phyloP scores from a whole-genome alignment of 2,113 vertebrate genomes.

The Ammodytes dubius region DNA sequence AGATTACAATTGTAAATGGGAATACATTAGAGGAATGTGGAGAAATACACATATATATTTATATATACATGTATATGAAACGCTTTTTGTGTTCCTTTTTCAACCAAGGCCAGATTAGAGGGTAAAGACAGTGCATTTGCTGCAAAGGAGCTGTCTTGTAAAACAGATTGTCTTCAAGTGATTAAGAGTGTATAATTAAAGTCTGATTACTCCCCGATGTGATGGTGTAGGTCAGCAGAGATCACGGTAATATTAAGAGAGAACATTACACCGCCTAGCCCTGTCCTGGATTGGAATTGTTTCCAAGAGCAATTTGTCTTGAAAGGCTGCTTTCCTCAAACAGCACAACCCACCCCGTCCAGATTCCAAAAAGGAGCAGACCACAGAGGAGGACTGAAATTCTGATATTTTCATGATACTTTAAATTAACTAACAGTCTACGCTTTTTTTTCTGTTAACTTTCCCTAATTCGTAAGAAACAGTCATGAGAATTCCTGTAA shows the following conservation, averaged over 20 bases:
- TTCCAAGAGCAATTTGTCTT: conserved; percentile 42
- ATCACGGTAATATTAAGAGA: conserved; percentile 50
- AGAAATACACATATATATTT: not conserved
- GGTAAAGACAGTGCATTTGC: conserved; percentile 59
- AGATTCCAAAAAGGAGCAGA: conserved; percentile 32
- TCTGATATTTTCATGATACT: not conserved
- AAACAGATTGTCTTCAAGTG: conserved; percentile 73
- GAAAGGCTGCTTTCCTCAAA: conserved; percentile 53
- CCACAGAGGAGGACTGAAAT: not conserved
- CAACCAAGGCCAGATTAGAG: conserved; percentile 46
- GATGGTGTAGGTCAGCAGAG: conserved; percentile 66
- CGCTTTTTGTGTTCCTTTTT: conserved; percentile 25
- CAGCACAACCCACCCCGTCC: conserved; percentile 39
- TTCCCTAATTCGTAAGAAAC: not conserved
- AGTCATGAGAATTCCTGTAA: not conserved
- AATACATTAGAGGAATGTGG: not conserved
- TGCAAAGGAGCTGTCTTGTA: conserved; percentile 49
- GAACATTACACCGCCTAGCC: conserved; percentile 34
- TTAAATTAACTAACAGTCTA: not conserved
- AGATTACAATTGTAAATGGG: not conserved
- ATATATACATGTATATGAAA: too few species aligned
- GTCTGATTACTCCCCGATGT: conserved; percentile 68
- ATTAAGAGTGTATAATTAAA: conserved; percentile 82
- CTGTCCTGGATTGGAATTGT: conserved; percentile 30
- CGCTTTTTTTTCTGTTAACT: not conserved